Base-by-base conservation (phyloP, 2,888 invertebrate genomes). In the Incurvaria masculella region DNA sequence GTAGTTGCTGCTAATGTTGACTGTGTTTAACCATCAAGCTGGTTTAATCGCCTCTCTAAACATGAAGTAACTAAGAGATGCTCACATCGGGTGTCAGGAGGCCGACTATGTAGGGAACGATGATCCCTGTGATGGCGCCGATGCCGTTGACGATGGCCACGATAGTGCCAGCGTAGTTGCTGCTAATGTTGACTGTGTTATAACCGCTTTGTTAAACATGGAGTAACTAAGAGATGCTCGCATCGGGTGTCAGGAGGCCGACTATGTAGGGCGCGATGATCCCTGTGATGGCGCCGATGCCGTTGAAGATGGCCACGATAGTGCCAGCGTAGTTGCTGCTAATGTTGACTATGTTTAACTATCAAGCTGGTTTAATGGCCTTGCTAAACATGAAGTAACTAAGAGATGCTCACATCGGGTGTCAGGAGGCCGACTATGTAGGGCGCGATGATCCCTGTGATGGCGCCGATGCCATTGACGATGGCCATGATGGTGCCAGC, bases 101-200 rank as follows among this genome's bases (percentile, higher is more conserved):
- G 14, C 87, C 86, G 27, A 87, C 86, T 42, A 87, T 72, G 57
- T 82, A 83, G 1, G 87, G 87, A 1, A 86, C 85, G 20, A 88
- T 70, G 56, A 88, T 86, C 38, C 88, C 88, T 1, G 87, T 84
- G 17, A 87, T 75, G 1, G 88, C 87, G 16, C 87, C 88, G 42
- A 87, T 84, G 0, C 88, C 88, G 58, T 86, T 86, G 8, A 85
- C 84, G 21, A 86, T 82, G 3, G 85, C 86, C 85, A 86, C 86
- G 51, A 86, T 69, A 1, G 85, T 84, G 2, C 84, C 86, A 1
- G 86, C 84, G 60, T 82, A 86, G 63, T 86, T 86, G 45, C 83
- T 81, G 64, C 84, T 85, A n/a, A n/a, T n/a, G n/a, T n/a, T n/a
- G n/a, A n/a, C n/a, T n/a, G n/a, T n/a, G n/a, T n/a, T n/a, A n/a